Evolutionary conservation across 2,888 invertebrate species (phyloP).

Genomic region (Scelioninae gen. 1): DNA sequence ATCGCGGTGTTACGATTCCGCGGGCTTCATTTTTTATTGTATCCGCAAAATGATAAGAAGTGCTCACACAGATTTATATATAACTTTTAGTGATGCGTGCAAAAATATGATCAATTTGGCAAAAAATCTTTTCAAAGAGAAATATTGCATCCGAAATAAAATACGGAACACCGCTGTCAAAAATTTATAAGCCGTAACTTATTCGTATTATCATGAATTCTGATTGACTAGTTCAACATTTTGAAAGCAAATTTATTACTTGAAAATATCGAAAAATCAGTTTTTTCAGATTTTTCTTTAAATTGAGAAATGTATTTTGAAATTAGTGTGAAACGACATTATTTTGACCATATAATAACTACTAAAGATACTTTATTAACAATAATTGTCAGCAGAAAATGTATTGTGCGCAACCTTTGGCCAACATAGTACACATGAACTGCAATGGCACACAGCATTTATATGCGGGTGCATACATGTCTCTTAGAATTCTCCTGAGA

Average conservation of each 20-base stretch:
- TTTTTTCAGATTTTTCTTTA: no score
- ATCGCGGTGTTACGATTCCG: slow-evolving; percentile 50
- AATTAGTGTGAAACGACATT: no score
- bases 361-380: slow-evolving; percentile 11
- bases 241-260: no score
- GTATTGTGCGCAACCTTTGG: slow-evolving; percentile 19
- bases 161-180: no score
- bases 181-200: no score
- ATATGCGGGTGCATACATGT: slow-evolving; percentile 54
- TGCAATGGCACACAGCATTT: slow-evolving; percentile 36
- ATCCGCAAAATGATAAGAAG: slow-evolving; percentile 45
- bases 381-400: slow-evolving; percentile 20
- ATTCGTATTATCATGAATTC: no score
- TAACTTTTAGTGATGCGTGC: not conserved
- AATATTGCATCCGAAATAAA: not conserved
- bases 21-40: slow-evolving; percentile 15
- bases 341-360: not conserved
- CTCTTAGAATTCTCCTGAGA: slow-evolving; percentile 60
- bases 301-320: no score
- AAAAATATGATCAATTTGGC: not conserved
- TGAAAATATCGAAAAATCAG: no score
- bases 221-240: no score
- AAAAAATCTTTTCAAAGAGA: not conserved
- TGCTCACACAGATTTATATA: slow-evolving; percentile 21
- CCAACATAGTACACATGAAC: slow-evolving; percentile 2